Base-by-base conservation (phyloP, 2,113 vertebrate genomes). In the Pedetes capensis region DNA sequence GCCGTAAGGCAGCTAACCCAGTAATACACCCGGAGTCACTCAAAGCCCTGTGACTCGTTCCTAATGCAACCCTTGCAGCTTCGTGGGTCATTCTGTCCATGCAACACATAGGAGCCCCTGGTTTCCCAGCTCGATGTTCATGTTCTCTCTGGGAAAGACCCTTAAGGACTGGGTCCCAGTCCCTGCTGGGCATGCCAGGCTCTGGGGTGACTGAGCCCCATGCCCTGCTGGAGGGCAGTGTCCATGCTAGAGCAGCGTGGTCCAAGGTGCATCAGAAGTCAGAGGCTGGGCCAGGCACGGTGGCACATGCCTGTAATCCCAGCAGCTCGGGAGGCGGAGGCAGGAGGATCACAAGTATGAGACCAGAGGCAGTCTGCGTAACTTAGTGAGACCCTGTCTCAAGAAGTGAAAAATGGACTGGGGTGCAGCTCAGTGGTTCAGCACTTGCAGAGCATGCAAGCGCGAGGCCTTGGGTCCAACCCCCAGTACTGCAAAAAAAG, bases 21-120 rank as follows among this genome's bases (percentile, higher is more conserved):
- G 6, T 1, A 3, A 3, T n/a, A 9, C 22, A 29, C 0, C 0
- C 4, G 0, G 0, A 2, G 47, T 18, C 5, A 1, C 5, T 8
- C 0, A 4, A 25, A 20, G 4, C 20, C 23, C 44, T 8, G 5
- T 0, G 42, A 32, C 76, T 10, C 2, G 49, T 20, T 51, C 11
- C 64, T 1, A 0, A 8, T 3, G 18, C 29, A 1, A 3, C 3
- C 5, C 53, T 20, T 27, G 1, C 25, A 32, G 42, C 29, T 42
- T 39, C 8, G 0, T 6, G 14, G 9, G 10, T n/a, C n/a, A n/a
- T n/a, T n/a, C 14, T 7, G 5, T 29, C 29, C 4, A 4, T 5
- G 3, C 4, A 18, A 37, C 2, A 23, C 1, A 1, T 1, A 34
- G 27, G 32, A 14, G 42, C 25, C 3, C 27, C 1, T 1, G 42